Base-by-base conservation (phyloP, 2,888 invertebrate species). In the Nasonia oneida region DNA sequence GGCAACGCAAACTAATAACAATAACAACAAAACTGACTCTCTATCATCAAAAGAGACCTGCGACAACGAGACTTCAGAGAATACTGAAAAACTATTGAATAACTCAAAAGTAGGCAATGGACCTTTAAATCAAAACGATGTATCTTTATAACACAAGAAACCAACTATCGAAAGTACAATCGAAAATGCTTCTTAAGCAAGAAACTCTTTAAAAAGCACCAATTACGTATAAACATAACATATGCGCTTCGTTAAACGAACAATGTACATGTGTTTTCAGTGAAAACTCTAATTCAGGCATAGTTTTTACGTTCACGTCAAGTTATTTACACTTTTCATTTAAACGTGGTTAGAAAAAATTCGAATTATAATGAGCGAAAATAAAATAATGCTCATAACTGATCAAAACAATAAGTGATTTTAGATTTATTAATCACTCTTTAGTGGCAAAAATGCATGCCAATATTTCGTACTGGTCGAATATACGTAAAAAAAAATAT, bases 31-130 rank as follows among this genome's bases (percentile, higher is more conserved):
- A 50, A 88, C 88, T 70, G 92, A 91, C 29, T 75, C 89, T 71
- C 88, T 78, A 8, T 86, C 88, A 3, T 81, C 88, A 10, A 87
- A 88, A 8, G 88, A 89, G 15, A 80, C 87, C 23, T 67, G 87
- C 23, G 87, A 61, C 77, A 89, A 89, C 81, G 89, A 89, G 18
- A 88, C 61, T 78, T 67, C 83, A 42, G 64, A 87, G 18, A 82
- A 74, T 33, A 1, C 50, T 37, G 61, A 83, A 70, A 88, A 87
- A 78, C 80, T 86, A 33, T 37, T 85, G 47, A 87, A 90, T 82
- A 91, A 90, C 50, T 88, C 89, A n/a, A 93, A 90, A 89, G 91
- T 92, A 89, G 91, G 91, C 47, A 93, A 93, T 77, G 91, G 92
- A 37, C 92, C 92, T 6, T 85, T 92, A 61, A 90, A 84, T 86